A percentile compares a stretch with the other conserved stretches of the same genome.
These are phyloP conservation scores for Brenthis daphne DNA, from an alignment of 2,888 invertebrate genomes.

Conservation along the genomic window DNA sequence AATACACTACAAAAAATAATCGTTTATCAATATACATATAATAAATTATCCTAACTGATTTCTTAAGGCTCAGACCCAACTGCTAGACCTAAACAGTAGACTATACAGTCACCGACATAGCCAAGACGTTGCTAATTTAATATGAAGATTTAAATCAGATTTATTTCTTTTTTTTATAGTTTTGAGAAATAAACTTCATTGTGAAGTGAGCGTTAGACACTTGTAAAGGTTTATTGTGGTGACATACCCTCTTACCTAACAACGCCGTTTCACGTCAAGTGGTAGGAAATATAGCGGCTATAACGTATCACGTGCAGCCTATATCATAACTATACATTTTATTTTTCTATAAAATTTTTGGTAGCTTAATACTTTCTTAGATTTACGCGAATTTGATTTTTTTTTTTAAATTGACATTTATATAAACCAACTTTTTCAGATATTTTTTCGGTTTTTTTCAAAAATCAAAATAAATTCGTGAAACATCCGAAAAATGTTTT, in stretches of 20 bases:
- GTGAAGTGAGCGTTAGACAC: conserved; percentile 16
- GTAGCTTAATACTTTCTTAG: not conserved
- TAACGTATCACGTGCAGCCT: conserved; percentile 10
- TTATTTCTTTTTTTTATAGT: not conserved
- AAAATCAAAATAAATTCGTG: too few species aligned
- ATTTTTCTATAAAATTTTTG: conserved; percentile 2
- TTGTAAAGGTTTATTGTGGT: conserved; percentile 27
- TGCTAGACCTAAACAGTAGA: too few species aligned
- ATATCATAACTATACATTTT: conserved; percentile 35
- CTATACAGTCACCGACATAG: too few species aligned
- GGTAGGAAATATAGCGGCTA: conserved; percentile 16
- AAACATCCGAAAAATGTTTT: too few species aligned
- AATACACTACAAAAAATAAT: too few species aligned
- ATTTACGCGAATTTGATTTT: not conserved
- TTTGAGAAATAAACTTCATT: conserved; percentile 6
- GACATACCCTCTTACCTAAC: conserved; percentile 29
- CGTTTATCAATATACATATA: not conserved
- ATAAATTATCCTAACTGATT: too few species aligned
- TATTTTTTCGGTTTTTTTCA: too few species aligned
- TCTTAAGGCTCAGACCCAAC: too few species aligned
- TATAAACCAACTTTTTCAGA: not conserved
- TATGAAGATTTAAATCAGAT: not conserved
- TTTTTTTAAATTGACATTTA: not conserved
- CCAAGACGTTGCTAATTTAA: not conserved
- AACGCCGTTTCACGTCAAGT: conserved; percentile 23